These are phyloP conservation scores for Apodemus speciosus DNA, from an alignment of 2,113 vertebrate genomes.

Conservation along the genomic window DNA sequence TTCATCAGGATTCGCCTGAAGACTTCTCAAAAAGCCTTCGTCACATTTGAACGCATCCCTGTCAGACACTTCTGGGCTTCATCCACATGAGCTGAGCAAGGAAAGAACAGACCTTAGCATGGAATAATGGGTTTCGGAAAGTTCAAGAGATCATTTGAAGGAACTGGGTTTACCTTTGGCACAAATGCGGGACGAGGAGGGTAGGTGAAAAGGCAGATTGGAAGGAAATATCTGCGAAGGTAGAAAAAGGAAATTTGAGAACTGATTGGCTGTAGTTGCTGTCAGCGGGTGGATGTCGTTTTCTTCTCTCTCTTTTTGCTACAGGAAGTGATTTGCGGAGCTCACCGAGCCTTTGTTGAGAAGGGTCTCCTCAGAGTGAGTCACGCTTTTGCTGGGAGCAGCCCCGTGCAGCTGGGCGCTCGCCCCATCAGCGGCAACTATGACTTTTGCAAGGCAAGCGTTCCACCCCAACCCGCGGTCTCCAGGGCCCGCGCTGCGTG, in stretches of 20 bases:
- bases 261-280: conserved; percentile 96
- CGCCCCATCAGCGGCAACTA: conserved; percentile 88
- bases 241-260: conserved; percentile 94
- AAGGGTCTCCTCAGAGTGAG: conserved; percentile 99
- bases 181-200: conserved; percentile 48
- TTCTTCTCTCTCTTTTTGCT: conserved; percentile 88
- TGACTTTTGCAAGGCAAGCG: conserved; percentile 85
- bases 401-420: conserved; percentile 89
- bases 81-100: conserved; percentile 59
- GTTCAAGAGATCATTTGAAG: conserved; percentile 75
- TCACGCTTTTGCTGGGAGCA: conserved; percentile 98
- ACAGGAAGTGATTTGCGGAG: conserved; percentile 99
- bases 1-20: conserved; percentile 56
- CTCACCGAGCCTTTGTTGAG: conserved; percentile 99
- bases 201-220: conserved; percentile 78
- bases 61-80: conserved; percentile 57
- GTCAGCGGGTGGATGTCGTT: conserved; percentile 92
- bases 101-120: conserved; percentile 54
- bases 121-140: conserved; percentile 71
- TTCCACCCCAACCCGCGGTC: conserved; percentile 78
- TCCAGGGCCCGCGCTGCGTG: conserved; percentile 57
- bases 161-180: conserved; percentile 75
- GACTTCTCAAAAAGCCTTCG: conserved; percentile 70
- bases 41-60: conserved; percentile 71
- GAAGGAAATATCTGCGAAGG: conserved; percentile 88